Conservation (phyloP, 2,888 invertebrate species). For the Chrysolina americana region DNA sequence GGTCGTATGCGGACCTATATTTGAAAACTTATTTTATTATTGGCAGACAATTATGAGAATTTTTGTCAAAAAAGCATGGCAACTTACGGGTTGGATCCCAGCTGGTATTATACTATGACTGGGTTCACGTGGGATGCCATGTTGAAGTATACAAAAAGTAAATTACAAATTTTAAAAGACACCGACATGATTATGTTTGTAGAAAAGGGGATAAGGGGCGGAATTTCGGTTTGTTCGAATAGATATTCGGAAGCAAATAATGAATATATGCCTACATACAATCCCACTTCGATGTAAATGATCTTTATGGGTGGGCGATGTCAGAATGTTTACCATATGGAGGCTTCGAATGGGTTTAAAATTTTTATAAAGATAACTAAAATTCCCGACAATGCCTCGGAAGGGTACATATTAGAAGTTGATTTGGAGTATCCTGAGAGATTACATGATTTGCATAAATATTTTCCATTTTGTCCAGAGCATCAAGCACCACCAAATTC, state of each 20-base stretch:
- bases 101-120: conserved; percentile 27
- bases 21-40: conserved; percentile 55
- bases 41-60: conserved; percentile 60
- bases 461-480: too few species aligned
- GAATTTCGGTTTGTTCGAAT: too few species aligned
- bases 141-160: conserved; percentile 50
- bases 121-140: conserved; percentile 30
- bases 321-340: conserved; percentile 54
- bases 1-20: conserved; percentile 50
- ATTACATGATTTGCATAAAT: too few species aligned
- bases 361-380: conserved; percentile 30
- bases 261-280: conserved; percentile 50
- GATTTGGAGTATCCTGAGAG: too few species aligned
- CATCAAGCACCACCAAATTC: too few species aligned
- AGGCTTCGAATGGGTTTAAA: conserved; percentile 29
- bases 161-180: conserved; percentile 57
- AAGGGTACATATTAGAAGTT: too few species aligned
- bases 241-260: too few species aligned
- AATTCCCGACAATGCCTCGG: too few species aligned
- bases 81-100: conserved; percentile 26
- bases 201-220: conserved; percentile 33
- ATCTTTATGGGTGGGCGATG: conserved; percentile 53
- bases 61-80: conserved; percentile 50
- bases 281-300: conserved; percentile 56
- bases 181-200: conserved; percentile 33